Evolutionary conservation across 2,113 vertebrate species (phyloP).

Genomic region (Heliornis fulica): DNA sequence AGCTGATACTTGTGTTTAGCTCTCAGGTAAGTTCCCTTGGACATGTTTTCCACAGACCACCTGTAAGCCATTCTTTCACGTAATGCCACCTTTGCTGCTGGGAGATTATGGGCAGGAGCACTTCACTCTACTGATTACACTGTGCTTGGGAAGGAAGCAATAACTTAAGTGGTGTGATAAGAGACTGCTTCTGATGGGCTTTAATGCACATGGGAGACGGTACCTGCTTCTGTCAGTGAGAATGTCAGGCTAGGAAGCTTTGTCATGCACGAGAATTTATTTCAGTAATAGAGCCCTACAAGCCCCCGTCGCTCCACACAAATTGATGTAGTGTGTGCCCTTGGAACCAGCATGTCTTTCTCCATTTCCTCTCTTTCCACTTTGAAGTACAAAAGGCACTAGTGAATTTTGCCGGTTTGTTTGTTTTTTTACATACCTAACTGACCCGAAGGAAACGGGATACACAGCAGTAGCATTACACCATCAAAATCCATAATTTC

Average conservation of each 20-base stretch:
- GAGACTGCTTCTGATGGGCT: not conserved
- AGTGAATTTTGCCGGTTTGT: not conserved
- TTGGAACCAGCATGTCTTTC: not conserved
- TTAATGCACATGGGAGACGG: not conserved
- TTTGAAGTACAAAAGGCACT: not conserved
- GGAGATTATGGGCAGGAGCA: not conserved
- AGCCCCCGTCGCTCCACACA: not conserved
- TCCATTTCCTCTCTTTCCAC: not conserved
- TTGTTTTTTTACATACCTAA: not conserved
- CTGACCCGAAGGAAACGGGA: not conserved
- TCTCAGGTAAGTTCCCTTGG: constrained; percentile 9
- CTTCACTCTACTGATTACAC: not conserved
- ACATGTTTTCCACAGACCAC: not conserved
- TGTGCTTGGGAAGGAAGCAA: not conserved
- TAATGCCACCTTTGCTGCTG: not conserved
- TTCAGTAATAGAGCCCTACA: not conserved
- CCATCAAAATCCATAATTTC: not conserved
- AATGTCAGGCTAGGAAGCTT: not conserved
- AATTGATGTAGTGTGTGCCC: not conserved
- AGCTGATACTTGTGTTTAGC: not conserved
- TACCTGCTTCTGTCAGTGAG: not conserved
- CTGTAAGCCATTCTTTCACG: not conserved
- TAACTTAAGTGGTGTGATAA: constrained; percentile 1
- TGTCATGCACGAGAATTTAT: not conserved
- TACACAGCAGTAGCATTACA: not conserved